These are phyloP conservation scores for Leptodactylus fallax DNA, from an alignment of 2,797 vertebrate genomes.

Conservation along the genomic window DNA sequence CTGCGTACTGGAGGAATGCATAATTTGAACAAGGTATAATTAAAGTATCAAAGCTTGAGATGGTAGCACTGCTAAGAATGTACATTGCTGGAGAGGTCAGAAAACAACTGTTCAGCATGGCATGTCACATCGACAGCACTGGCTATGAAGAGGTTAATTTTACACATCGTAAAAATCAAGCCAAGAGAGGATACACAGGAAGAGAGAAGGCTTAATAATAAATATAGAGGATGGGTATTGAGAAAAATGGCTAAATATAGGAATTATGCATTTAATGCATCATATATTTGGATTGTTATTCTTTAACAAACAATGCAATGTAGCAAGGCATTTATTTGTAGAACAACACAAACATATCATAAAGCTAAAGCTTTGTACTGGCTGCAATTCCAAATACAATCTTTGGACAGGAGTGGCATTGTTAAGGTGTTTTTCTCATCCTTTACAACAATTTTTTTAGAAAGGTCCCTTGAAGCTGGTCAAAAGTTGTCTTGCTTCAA, in stretches of 20 bases:
- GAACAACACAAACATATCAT: not conserved
- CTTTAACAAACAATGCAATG: no score
- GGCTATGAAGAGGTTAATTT: conserved; percentile 53
- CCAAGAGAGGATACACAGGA: conserved; percentile 22
- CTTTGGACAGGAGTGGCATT: not conserved
- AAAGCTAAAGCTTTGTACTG: not conserved
- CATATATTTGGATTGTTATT: not conserved
- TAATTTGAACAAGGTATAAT: conserved; percentile 58
- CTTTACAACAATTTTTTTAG: not conserved
- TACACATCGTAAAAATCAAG: conserved; percentile 27
- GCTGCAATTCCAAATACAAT: not conserved
- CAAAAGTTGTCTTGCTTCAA: not conserved
- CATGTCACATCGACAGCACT: not conserved
- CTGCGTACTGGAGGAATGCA: conserved; percentile 44
- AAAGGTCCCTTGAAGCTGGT: not conserved
- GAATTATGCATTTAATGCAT: not conserved
- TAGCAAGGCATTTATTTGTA: not conserved
- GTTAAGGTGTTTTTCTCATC: not conserved
- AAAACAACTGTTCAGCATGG: conserved; percentile 11
- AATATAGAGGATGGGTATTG: not conserved
- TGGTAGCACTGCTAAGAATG: conserved; percentile 30
- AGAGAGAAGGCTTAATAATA: not conserved
- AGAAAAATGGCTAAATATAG: not conserved
- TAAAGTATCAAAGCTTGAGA: conserved; percentile 59
- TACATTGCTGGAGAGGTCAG: conserved; percentile 33